Conservation (phyloP, 1,140 invertebrate genomes). For the Neotoxoptera formosana region DNA sequence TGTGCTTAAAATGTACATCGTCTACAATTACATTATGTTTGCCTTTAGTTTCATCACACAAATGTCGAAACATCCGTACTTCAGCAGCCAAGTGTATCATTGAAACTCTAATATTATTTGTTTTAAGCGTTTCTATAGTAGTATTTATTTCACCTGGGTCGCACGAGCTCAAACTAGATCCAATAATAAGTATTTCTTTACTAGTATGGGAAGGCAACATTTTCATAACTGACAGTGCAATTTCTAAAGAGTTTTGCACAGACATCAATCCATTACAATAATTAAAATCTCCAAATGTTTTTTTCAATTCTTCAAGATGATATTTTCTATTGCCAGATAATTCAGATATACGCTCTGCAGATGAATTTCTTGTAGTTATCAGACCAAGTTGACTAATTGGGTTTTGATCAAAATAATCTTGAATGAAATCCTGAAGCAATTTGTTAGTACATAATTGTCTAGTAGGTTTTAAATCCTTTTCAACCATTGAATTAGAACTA, state of each 20-base stretch:
- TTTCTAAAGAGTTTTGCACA: conserved; percentile 91
- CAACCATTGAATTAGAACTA: conserved; percentile 90
- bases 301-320: conserved; percentile 66
- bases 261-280: conserved; percentile 84
- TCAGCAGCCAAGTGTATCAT: conserved; percentile 96
- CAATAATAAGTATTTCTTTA: conserved; percentile 87
- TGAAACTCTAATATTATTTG: conserved; percentile 74
- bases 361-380: conserved; percentile 90
- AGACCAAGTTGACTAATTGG: conserved; percentile 97
- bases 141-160: conserved; percentile 92
- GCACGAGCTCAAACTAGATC: conserved; percentile 94
- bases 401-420: conserved; percentile 98
- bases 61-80: conserved; percentile 84
- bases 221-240: conserved; percentile 85
- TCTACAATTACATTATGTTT: conserved; percentile 89
- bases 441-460: conserved; percentile 87
- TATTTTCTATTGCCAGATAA: conserved; percentile 85
- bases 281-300: conserved; percentile 58
- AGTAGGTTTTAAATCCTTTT: conserved; percentile 95
- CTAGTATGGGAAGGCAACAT: conserved; percentile 93
- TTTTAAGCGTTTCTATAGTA: conserved; percentile 81
- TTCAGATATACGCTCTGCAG: conserved; percentile 86
- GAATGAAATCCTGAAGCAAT: conserved; percentile 82
- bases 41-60: conserved; percentile 85
- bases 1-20: conserved; percentile 82